A percentile compares a stretch with the other conserved stretches of the same genome.
Evolutionary conservation across 1,140 invertebrate species (phyloP).

Genomic region (Meloidogyne hapla): DNA sequence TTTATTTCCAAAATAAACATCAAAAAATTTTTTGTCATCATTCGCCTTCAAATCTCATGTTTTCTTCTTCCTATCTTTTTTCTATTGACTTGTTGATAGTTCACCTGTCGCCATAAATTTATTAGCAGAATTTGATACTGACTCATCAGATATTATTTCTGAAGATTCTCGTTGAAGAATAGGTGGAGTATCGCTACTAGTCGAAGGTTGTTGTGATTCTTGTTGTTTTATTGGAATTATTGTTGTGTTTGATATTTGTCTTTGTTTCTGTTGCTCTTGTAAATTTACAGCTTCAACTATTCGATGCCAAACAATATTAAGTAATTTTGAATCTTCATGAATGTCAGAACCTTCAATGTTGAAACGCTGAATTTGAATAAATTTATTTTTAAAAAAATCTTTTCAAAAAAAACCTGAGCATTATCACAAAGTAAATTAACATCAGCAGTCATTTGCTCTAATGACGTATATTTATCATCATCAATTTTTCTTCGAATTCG

Average conservation of each 20-base stretch:
- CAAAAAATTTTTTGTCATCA: no score
- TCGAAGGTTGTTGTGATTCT: background rate
- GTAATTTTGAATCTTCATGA: conserved; percentile 34
- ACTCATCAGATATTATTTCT: background rate
- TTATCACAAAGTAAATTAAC: conserved; percentile 35
- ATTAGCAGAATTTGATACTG: background rate
- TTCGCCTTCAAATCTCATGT: background rate
- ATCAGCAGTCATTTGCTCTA: conserved; percentile 40
- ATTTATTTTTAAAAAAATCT: conserved; percentile 6
- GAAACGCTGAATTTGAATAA: conserved; percentile 28
- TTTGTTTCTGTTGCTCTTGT: background rate
- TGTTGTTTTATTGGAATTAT: background rate
- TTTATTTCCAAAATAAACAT: no score
- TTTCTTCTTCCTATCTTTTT: background rate
- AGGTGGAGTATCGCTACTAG: background rate
- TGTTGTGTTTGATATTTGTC: background rate
- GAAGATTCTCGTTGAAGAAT: background rate
- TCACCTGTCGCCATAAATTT: background rate
- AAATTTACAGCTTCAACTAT: conserved; percentile 20
- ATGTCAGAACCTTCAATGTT: conserved; percentile 41
- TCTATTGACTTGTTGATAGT: background rate
- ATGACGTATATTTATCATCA: conserved; percentile 26
- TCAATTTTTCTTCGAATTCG: conserved; percentile 41
- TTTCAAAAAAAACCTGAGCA: conserved; percentile 33
- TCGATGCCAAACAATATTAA: conserved; percentile 34